A percentile compares a stretch with the other conserved stretches of the same genome.
These are phyloP conservation scores for Venturia canescens DNA, from an alignment of 1,140 invertebrate genomes.

Conservation along the genomic window DNA sequence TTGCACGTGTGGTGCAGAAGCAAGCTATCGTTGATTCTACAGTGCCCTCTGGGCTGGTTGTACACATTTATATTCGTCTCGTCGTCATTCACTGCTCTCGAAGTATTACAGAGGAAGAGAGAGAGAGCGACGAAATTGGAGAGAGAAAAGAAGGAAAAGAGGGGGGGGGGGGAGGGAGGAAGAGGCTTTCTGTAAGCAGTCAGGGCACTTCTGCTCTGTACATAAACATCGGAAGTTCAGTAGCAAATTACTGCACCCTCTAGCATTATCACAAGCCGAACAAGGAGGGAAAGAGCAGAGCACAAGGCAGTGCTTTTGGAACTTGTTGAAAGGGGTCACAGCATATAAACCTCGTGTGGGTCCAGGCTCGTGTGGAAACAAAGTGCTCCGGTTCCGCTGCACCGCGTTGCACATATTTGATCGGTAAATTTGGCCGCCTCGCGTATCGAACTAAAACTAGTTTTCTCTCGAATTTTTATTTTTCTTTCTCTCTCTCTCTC, in stretches of 20 bases:
- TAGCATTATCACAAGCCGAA: constrained; percentile 22
- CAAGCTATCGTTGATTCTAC: neutral
- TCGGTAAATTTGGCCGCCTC: constrained; percentile 32
- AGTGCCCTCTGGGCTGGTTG: neutral
- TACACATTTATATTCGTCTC: constrained; percentile 7
- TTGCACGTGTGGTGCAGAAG: constrained; percentile 9
- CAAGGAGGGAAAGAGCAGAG: neutral
- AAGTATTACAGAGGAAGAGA: neutral
- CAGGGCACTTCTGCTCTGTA: constrained; percentile 21
- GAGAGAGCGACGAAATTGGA: neutral
- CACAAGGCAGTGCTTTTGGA: neutral
- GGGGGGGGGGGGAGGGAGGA: too few species aligned
- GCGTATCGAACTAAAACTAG: constrained; percentile 26
- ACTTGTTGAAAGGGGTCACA: constrained; percentile 4
- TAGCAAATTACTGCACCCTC: constrained; percentile 29
- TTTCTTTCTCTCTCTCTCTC: neutral
- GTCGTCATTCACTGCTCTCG: constrained; percentile 22
- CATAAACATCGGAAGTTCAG: constrained; percentile 47
- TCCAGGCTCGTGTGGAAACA: neutral
- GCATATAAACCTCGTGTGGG: neutral
- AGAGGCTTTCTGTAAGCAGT: neutral
- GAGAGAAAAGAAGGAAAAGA: too few species aligned
- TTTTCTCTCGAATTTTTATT: neutral
- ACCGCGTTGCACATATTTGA: constrained; percentile 30
- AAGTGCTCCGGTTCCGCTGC: neutral